Evolutionary conservation across 2,113 vertebrate genomes (phyloP).

Genomic region (Coturnix japonica): DNA sequence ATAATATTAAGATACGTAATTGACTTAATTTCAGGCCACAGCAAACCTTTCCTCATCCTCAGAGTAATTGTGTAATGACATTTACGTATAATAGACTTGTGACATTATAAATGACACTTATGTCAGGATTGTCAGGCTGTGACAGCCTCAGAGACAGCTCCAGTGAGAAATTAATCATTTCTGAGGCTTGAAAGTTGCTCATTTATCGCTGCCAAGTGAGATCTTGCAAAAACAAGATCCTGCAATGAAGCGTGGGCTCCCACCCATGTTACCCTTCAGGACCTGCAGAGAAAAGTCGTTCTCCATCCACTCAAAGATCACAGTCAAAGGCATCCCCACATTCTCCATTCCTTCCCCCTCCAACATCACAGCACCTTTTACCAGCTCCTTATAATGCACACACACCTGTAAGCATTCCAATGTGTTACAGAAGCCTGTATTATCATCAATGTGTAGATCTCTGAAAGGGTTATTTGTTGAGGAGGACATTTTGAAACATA

Average conservation of each 20-base stretch:
- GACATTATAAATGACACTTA: slow-evolving; percentile 81
- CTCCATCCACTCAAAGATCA: background rate
- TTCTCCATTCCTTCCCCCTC: background rate
- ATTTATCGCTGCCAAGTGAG: slow-evolving; percentile 77
- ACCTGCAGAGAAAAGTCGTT: background rate
- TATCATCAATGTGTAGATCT: accelerated
- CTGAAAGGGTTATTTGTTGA: slow-evolving; percentile 33
- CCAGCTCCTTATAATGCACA: background rate
- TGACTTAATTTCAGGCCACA: slow-evolving; percentile 62
- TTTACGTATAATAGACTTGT: slow-evolving; percentile 80
- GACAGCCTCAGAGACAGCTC: slow-evolving; percentile 77
- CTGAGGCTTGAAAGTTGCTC: slow-evolving; percentile 77
- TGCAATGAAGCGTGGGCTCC: background rate
- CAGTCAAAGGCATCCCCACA: background rate
- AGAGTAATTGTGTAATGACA: slow-evolving; percentile 80
- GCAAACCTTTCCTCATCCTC: slow-evolving; percentile 47
- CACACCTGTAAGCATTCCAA: accelerated
- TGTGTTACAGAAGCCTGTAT: accelerated
- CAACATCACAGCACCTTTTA: background rate
- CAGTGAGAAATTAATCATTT: slow-evolving; percentile 82
- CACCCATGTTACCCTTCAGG: background rate
- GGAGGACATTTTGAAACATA: slow-evolving; percentile 25
- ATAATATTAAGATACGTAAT: slow-evolving; percentile 63
- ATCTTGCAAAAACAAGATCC: slow-evolving; percentile 69
- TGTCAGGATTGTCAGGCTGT: slow-evolving; percentile 78